Evolutionary conservation across 2,888 invertebrate genomes (phyloP).

Genomic region (Cephus rjabovi): DNA sequence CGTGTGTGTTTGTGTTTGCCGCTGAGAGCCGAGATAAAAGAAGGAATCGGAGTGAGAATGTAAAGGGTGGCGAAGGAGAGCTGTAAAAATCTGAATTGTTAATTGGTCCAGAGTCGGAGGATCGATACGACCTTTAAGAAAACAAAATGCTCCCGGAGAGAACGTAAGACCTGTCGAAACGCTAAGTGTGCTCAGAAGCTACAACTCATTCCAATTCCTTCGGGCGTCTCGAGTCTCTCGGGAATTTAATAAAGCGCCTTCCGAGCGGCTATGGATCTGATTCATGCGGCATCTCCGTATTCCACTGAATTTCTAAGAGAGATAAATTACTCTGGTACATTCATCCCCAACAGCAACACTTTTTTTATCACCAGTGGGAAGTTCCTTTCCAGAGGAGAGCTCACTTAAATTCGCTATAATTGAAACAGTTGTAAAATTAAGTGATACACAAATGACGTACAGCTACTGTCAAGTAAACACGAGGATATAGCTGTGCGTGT

Average conservation of each 20-base stretch:
- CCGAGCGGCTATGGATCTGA: neutral
- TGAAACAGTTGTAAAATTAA: neutral
- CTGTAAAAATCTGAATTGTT: neutral
- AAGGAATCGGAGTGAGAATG: neutral
- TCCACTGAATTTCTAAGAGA: neutral
- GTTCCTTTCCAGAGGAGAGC: neutral
- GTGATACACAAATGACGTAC: neutral
- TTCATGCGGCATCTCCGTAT: neutral
- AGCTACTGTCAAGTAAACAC: neutral
- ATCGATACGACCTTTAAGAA: neutral
- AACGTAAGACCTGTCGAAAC: neutral
- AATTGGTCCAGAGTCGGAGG: neutral
- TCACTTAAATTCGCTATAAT: neutral
- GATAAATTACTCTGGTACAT: neutral
- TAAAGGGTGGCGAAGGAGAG: neutral
- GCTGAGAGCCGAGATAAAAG: neutral
- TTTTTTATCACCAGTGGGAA: neutral
- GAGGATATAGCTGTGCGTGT: neutral
- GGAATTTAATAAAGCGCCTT: neutral
- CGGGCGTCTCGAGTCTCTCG: neutral
- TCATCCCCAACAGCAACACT: neutral
- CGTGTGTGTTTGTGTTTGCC: neutral
- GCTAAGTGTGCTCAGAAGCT: neutral
- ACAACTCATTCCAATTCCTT: neutral
- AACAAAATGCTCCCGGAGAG: neutral